Conservation (phyloP, 2,113 vertebrate genomes). For the Butorides virescens region DNA sequence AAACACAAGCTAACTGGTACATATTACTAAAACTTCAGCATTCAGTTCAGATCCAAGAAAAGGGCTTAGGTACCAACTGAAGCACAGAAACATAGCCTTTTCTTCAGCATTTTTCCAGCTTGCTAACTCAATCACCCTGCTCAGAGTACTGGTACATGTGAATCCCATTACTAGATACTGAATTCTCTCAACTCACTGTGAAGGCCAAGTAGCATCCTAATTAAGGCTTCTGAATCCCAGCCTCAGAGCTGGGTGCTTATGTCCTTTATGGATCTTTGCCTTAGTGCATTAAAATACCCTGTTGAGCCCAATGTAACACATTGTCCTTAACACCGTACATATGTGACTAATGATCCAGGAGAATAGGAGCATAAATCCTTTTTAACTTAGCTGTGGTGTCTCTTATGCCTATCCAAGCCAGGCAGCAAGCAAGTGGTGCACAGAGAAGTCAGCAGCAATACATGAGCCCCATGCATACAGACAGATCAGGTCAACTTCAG, state of each 20-base stretch:
- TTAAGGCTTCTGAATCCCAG: not conserved
- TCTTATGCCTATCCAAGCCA: not conserved
- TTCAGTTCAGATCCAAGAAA: not conserved
- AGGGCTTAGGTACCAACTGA: not conserved
- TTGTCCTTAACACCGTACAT: not conserved
- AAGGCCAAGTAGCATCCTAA: not conserved
- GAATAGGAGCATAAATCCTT: not conserved
- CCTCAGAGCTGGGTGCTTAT: not conserved
- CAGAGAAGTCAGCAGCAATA: not conserved
- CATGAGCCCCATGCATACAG: rapidly evolving
- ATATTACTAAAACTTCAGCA: not conserved
- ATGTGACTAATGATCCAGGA: not conserved
- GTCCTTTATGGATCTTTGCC: not conserved
- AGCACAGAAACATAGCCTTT: not conserved
- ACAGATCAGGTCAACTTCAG: not conserved
- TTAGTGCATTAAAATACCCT: not conserved
- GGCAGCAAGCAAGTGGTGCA: rapidly evolving
- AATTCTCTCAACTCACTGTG: not conserved
- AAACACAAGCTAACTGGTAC: not conserved
- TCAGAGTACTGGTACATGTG: not conserved
- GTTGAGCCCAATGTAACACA: rapidly evolving
- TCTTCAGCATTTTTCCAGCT: not conserved
- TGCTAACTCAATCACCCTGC: not conserved
- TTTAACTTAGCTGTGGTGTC: not conserved
- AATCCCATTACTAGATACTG: not conserved